Evolutionary conservation across 2,797 vertebrate species (phyloP).

Genomic region (Neosilurus hyrtlii): DNA sequence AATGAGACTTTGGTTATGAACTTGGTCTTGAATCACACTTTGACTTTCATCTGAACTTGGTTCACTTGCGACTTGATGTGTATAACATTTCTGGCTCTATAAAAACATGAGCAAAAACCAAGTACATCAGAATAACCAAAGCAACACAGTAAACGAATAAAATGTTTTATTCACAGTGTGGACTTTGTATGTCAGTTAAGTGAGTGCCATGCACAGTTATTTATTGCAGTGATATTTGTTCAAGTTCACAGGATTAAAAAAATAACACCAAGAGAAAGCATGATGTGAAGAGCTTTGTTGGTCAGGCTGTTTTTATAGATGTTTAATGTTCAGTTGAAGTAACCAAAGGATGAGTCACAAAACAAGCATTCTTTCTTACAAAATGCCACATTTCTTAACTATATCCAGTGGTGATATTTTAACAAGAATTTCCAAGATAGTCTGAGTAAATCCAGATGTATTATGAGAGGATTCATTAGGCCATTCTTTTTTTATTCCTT

Average conservation of each 20-base stretch:
- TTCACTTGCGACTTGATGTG: not conserved
- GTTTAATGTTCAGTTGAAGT: not conserved
- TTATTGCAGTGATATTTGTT: slow-evolving; percentile 16
- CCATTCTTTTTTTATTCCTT: too few relatives aligned
- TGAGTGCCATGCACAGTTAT: not conserved
- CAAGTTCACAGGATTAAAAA: not conserved
- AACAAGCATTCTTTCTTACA: not conserved
- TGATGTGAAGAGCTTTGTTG: not conserved
- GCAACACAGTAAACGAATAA: not conserved
- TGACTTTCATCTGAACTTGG: not conserved
- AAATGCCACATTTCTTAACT: not conserved
- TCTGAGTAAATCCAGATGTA: not conserved
- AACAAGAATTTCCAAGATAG: not conserved
- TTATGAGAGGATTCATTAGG: not conserved
- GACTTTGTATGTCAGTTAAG: not conserved
- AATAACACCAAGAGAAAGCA: not conserved
- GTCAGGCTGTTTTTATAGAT: not conserved
- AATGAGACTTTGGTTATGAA: not conserved
- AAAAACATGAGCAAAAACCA: not conserved
- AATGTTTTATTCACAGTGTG: not conserved
- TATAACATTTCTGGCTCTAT: not conserved
- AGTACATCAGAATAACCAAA: not conserved
- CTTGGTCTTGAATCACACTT: not conserved
- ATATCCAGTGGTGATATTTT: not conserved
- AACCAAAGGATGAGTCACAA: not conserved